Conservation (phyloP, 2,797 vertebrate genomes). For the Mus minutoides region DNA sequence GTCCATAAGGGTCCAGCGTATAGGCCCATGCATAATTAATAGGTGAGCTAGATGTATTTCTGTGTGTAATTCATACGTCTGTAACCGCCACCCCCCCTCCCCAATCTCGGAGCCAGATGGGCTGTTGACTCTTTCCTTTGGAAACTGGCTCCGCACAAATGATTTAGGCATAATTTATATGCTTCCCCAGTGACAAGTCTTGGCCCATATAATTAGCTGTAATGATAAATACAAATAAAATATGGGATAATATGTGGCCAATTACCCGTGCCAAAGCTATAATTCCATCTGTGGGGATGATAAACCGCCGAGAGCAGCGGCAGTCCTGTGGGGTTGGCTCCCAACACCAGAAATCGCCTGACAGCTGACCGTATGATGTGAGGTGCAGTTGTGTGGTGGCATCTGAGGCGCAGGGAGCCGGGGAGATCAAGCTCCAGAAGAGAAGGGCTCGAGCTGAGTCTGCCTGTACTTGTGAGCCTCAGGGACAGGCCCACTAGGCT, state of each 20-base stretch:
- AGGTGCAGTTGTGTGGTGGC: accelerated
- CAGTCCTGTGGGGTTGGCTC: not conserved
- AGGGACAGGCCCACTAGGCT: not conserved
- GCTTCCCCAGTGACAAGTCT: slow-evolving; percentile 63
- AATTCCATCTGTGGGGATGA: slow-evolving; percentile 57
- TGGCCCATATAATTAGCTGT: slow-evolving; percentile 69
- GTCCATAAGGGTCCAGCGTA: not conserved
- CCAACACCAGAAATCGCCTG: not conserved
- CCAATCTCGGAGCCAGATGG: not conserved
- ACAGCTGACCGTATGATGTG: not conserved
- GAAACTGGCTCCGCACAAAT: not conserved
- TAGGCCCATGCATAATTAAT: not conserved
- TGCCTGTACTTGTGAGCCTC: not conserved
- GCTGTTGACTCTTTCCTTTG: slow-evolving; percentile 32
- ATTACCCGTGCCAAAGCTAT: slow-evolving; percentile 64
- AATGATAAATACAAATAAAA: slow-evolving; percentile 78
- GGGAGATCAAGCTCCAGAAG: not conserved
- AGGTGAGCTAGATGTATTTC: not conserved
- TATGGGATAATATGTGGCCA: slow-evolving; percentile 52
- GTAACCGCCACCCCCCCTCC: not conserved
- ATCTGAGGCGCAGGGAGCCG: not conserved
- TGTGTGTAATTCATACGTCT: not conserved
- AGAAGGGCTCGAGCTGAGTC: not conserved
- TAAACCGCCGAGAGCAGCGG: not conserved
- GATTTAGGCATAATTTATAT: slow-evolving; percentile 60